Base-by-base conservation (phyloP, 2,797 vertebrate species). In the Amazonetta brasiliensis region DNA sequence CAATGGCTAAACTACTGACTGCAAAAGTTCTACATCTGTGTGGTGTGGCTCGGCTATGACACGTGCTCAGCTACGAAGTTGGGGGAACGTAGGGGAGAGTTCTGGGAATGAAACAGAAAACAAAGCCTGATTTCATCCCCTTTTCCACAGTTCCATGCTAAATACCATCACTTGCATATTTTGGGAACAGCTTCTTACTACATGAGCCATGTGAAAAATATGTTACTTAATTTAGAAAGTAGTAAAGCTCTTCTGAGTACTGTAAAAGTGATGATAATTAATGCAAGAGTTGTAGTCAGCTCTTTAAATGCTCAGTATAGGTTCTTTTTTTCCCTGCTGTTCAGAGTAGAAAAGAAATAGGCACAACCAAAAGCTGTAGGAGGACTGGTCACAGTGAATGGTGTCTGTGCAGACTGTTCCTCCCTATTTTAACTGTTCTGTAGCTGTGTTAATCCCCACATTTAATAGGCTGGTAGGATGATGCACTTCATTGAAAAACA, bases 191-290 rank as follows among this genome's bases (percentile, higher is more conserved):
- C 67, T 94, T 92, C 71, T 95, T 93, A 95, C 92, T 95, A 94
- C 52, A 37, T 0, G 0, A 94, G 74, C 71, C 55, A 46, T 77
- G 88, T 95, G 81, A 92, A 50, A 92, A 96, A 67, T 54, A 75
- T 9, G 79, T 81, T 94, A 80, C 91, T 62, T 64, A 74, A 94
- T 94, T 91, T 96, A 95, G 85, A 90, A 92, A 92, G 91, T 92
- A 92, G 88, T 94, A 94, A 92, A 94, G 73, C 89, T 94, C 85
- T 84, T 89, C 60, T 91, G 92, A 89, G 71, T 74, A 46, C 84
- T 94, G 71, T 90, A 89, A 92, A 93, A 94, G 30, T 62, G 83
- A 88, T 75, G 84, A 84, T 91, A 95, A 95, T 94, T 91, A 95
- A 92, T 96, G 80, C 83, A 79, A 56, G 74, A 64, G 77, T 77